Conservation (phyloP, 2,113 vertebrate genomes). For the Actinemys pallida region DNA sequence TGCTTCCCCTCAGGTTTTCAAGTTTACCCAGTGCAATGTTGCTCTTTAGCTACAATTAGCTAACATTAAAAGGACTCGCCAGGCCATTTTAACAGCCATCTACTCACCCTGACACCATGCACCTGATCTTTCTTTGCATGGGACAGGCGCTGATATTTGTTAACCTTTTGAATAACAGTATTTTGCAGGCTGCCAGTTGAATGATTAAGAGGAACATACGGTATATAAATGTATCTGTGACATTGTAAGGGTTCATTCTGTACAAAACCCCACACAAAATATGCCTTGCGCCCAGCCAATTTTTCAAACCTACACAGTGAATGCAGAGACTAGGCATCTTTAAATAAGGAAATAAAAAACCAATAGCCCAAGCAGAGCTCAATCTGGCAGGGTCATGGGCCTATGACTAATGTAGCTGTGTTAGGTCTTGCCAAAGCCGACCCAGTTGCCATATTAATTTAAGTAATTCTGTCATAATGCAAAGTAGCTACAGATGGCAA, state of each 20-base stretch:
- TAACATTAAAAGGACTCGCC: not conserved
- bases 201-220: not conserved
- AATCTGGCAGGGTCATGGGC: not conserved
- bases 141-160: not conserved
- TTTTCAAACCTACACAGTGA: not conserved
- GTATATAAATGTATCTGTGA: not conserved
- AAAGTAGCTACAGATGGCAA: slow-evolving; percentile 57
- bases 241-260: not conserved
- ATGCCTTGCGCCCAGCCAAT: not conserved
- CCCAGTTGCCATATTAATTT: slow-evolving; percentile 55
- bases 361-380: slow-evolving; percentile 46
- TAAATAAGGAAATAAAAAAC: slow-evolving; percentile 17
- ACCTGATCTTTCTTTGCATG: slow-evolving; percentile 10
- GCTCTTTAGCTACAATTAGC: not conserved
- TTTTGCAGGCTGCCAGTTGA: not conserved
- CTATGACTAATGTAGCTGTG: slow-evolving; percentile 16
- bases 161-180: not conserved
- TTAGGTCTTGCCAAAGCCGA: slow-evolving; percentile 55
- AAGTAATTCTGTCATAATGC: slow-evolving; percentile 27
- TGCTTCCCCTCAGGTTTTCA: not conserved
- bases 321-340: slow-evolving; percentile 24
- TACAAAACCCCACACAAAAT: slow-evolving; percentile 24
- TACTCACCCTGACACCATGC: not conserved
- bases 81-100: not conserved
- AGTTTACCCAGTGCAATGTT: not conserved